A percentile compares a stretch with the other conserved stretches of the same genome.
Conservation (phyloP, 2,113 vertebrate genomes). For the Hydrolagus affinis region DNA sequence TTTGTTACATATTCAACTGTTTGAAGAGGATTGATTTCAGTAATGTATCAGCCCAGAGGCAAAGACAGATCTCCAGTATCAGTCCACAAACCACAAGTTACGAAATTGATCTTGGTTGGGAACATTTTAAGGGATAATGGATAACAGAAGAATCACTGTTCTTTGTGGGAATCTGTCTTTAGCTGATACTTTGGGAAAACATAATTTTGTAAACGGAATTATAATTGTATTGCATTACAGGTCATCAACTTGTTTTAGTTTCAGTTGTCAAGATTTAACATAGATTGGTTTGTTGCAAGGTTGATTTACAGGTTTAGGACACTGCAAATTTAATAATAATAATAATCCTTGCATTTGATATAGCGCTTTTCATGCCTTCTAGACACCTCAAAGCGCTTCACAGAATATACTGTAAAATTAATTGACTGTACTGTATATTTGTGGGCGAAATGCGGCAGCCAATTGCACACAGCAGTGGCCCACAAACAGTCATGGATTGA, state of each 20-base stretch:
- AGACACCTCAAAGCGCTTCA: no score
- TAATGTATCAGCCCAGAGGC: background rate
- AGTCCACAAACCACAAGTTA: background rate
- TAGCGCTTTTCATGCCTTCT: no score
- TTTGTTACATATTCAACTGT: background rate
- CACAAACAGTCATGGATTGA: no score
- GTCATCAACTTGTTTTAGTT: slow-evolving; percentile 8
- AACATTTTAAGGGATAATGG: background rate
- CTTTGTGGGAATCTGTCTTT: background rate
- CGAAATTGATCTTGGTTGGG: background rate
- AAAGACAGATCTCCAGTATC: background rate
- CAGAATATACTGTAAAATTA: no score
- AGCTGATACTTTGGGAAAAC: slow-evolving; percentile 9
- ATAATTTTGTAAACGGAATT: background rate
- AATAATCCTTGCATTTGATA: no score
- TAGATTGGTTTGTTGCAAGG: background rate
- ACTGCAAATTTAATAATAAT: no score
- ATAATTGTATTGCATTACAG: background rate
- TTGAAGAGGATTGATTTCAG: background rate
- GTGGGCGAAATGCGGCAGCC: no score
- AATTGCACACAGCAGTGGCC: no score
- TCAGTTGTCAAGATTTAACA: background rate
- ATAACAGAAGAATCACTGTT: background rate
- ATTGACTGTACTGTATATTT: no score
- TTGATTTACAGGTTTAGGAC: background rate